phyloP scores from a whole-genome alignment of 1,140 invertebrate genomes.

The Drosophila saltans region DNA sequence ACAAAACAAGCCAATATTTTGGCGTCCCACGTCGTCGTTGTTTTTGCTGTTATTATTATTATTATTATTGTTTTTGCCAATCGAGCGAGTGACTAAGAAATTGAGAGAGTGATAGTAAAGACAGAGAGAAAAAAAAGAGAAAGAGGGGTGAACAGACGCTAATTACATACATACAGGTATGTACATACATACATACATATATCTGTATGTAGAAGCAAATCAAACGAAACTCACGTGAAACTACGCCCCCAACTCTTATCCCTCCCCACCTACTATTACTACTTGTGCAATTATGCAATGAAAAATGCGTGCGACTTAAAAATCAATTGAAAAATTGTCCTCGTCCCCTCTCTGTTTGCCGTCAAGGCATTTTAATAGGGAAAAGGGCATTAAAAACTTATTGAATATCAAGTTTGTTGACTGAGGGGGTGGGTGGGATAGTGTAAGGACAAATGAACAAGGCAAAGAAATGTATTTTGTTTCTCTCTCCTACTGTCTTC shows the following conservation, averaged over 20 bases:
- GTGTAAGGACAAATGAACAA: slow-evolving; percentile 5
- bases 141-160: not conserved
- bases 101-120: slow-evolving; percentile 4
- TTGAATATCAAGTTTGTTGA: slow-evolving; percentile 28
- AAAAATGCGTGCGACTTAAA: slow-evolving; percentile 62
- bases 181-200: not conserved
- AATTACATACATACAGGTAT: not conserved
- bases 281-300: slow-evolving; percentile 50
- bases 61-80: slow-evolving; percentile 39
- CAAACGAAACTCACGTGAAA: slow-evolving; percentile 15
- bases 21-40: slow-evolving; percentile 24
- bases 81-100: slow-evolving; percentile 28
- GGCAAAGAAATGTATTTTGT: slow-evolving; percentile 17
- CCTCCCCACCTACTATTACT: not conserved
- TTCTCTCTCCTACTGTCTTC: not conserved
- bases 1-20: slow-evolving; percentile 13
- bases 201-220: not conserved
- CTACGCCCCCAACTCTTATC: not conserved
- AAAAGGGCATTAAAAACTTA: slow-evolving; percentile 71
- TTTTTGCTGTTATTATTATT: slow-evolving; percentile 51
- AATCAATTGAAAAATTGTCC: slow-evolving; percentile 65
- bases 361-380: not conserved
- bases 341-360: not conserved
- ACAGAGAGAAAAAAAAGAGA: not conserved
- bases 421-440: not conserved